Conservation (phyloP, 2,797 vertebrate genomes). For the Psittacula derbiana region DNA sequence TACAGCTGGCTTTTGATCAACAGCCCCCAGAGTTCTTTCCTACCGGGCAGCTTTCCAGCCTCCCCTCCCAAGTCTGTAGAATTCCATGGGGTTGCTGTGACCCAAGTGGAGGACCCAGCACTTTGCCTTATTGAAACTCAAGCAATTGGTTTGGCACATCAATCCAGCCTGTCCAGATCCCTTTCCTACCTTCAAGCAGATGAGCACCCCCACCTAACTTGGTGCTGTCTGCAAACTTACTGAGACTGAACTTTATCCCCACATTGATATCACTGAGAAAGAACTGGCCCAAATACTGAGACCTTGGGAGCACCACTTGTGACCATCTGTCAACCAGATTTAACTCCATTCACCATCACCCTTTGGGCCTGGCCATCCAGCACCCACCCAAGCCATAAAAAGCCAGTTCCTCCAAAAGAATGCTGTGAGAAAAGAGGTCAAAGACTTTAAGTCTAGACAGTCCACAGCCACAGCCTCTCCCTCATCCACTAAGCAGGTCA, state of each 20-base stretch:
- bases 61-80: neutral
- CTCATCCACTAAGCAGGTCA: neutral
- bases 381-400: neutral
- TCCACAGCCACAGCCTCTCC: neutral
- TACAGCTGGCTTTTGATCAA: neutral
- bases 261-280: neutral
- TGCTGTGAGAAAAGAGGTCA: neutral
- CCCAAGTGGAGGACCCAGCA: neutral
- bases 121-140: neutral
- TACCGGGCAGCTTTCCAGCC: neutral
- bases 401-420: neutral
- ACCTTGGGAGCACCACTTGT: neutral
- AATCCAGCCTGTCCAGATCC: neutral
- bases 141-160: rapidly evolving
- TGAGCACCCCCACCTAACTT: neutral
- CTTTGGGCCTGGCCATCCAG: too few relatives aligned
- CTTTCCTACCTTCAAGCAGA: neutral
- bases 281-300: neutral
- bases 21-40: neutral
- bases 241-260: neutral
- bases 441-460: rapidly evolving
- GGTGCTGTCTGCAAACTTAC: neutral
- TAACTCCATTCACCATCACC: neutral
- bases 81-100: neutral
- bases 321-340: too few relatives aligned